Base-by-base conservation (phyloP, 1,140 invertebrate genomes). In the Heliothis subflexa region DNA sequence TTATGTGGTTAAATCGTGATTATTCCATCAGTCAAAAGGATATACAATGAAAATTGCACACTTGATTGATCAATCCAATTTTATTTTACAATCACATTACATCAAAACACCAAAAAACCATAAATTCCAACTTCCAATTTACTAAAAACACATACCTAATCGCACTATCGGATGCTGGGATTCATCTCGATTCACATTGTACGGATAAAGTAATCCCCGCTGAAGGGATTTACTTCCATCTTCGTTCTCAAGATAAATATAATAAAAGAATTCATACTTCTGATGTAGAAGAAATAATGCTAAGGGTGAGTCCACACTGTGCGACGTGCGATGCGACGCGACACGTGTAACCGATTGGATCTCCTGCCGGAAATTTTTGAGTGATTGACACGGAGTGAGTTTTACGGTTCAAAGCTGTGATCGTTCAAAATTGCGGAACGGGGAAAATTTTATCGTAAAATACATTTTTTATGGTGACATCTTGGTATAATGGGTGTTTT, bases 231-330 rank as follows among this genome's bases (percentile, higher is more conserved):
- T 76, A 25, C 45, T 18, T 62, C 45, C 61, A 61, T 76, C 73
- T 16, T 25, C 55, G 3, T 18, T 76, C 73, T n/a, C 10, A 14
- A 45, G 59, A 64, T 64, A 76, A 76, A 76, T 76, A 76, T 76
- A 76, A 62, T 76, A 76, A 76, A 52, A 76, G 59, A 54, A 64
- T 76, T 64, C 25, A 62, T 62, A 75, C 59, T 72, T 72, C 28
- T 45, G 52, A 45, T 18, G 64, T 49, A 25, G 64, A 21, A 74
- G 40, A 59, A 28, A 4, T 74, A 74, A 49, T 72, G 9, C 28
- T 59, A 40, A 18, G 40, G 55, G 18, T 10, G n/a, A 10, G 33
- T 72, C 18, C 52, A 72, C 52, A 72, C 28, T 55, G 28, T 21
- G n/a, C n/a, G 11, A 18, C 10, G 12, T 50, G 47, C 7, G 66